phyloP scores from a whole-genome alignment of 2,797 vertebrate species.

The Corythornis leucogaster region DNA sequence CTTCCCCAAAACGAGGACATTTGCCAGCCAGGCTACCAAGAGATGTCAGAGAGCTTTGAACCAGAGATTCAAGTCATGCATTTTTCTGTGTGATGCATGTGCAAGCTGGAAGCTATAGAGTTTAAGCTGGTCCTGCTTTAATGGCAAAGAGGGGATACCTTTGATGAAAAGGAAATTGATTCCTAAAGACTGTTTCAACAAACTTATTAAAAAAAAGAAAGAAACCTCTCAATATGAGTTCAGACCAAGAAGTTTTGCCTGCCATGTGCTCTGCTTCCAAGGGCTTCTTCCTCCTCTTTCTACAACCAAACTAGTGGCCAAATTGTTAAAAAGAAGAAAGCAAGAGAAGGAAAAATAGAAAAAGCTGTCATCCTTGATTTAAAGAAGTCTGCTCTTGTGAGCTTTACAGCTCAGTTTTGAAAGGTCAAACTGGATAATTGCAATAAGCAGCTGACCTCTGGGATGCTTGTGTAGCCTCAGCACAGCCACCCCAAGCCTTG shows the following conservation, averaged over 20 bases:
- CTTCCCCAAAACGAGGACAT: not conserved
- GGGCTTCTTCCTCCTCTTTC: not conserved
- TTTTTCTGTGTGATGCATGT: not conserved
- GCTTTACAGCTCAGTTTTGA: not conserved
- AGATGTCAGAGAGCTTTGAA: not conserved
- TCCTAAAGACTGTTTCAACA: not conserved
- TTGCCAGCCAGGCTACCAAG: not conserved
- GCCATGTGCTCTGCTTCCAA: not conserved
- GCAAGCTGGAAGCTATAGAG: not conserved
- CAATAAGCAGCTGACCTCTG: not conserved
- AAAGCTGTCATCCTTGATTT: not conserved
- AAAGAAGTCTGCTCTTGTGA: not conserved
- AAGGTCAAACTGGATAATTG: not conserved
- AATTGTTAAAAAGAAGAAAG: not conserved
- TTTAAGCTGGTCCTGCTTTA: conserved; percentile 4
- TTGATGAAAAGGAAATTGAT: conserved; percentile 1
- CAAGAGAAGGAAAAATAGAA: not conserved
- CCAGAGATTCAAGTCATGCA: not conserved
- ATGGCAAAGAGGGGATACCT: not conserved
- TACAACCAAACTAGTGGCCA: not conserved
- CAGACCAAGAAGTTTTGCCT: not conserved
- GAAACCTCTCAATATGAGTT: not conserved
- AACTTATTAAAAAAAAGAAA: not conserved
- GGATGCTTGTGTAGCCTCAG: not conserved
- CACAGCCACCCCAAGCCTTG: not conserved